Conservation (phyloP, 2,797 vertebrate genomes). For the Malacoraja senta region DNA sequence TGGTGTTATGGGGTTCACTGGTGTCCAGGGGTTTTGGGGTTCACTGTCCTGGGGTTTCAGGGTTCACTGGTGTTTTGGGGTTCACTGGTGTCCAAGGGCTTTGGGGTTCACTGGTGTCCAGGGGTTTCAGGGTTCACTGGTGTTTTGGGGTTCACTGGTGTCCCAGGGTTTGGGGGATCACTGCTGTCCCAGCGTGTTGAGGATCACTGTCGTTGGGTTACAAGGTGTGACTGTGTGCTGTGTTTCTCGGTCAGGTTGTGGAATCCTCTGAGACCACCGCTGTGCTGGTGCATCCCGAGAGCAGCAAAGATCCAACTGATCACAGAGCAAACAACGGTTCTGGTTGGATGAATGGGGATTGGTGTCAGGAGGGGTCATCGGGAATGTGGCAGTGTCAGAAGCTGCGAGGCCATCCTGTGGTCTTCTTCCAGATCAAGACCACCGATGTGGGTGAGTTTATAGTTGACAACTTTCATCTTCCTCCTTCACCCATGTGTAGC, state of each 20-base stretch:
- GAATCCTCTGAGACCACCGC: background rate
- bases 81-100: background rate
- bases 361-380: background rate
- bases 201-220: no score
- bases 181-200: no score
- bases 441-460: background rate
- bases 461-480: background rate
- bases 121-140: no score
- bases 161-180: background rate
- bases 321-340: no score
- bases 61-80: background rate
- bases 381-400: background rate
- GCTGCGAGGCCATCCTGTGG: background rate
- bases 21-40: background rate
- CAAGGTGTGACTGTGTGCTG: no score
- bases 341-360: background rate
- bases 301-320: no score
- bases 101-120: background rate
- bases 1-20: no score
- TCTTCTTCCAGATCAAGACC: constrained; percentile 9
- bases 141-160: background rate
- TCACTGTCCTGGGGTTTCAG: background rate
- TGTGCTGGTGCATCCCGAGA: background rate
- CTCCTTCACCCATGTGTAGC: background rate
- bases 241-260: no score